Percentiles rank a stretch among this genome's conserved stretches.
Evolutionary conservation across 1,140 invertebrate genomes (phyloP).

Genomic region (Nomia melanderi): DNA sequence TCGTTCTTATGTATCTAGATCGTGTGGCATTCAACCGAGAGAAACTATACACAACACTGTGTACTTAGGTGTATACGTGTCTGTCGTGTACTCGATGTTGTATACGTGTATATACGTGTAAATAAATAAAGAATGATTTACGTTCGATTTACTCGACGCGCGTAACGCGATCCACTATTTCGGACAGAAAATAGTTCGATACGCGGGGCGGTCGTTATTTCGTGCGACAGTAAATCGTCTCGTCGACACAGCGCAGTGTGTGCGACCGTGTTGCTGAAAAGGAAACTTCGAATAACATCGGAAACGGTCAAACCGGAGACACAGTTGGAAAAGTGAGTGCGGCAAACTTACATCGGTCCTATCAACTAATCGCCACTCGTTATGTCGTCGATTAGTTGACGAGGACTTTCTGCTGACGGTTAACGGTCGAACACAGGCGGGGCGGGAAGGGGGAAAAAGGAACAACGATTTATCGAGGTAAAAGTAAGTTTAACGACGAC

Average conservation of each 20-base stretch:
- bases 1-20: not conserved
- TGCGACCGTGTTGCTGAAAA: slow-evolving; percentile 16
- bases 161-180: slow-evolving; percentile 19
- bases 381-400: not conserved
- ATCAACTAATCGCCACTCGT: not conserved
- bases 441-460: no score
- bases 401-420: not conserved
- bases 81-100: no score
- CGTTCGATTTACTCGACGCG: slow-evolving; percentile 16
- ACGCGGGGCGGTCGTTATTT: not conserved
- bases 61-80: no score
- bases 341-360: not conserved
- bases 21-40: not conserved
- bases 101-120: not conserved
- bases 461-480: no score
- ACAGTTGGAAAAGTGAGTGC: no score
- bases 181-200: slow-evolving; percentile 7
- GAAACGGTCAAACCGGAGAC: no score
- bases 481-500: not conserved
- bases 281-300: slow-evolving; percentile 6
- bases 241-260: not conserved
- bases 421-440: no score
- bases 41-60: not conserved
- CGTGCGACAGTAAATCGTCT: not conserved
- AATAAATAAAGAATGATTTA: slow-evolving; percentile 15